Percentiles rank a stretch among this genome's conserved stretches.
Evolutionary conservation across 2,797 vertebrate genomes (phyloP).

Genomic region (Natrix natrix): DNA sequence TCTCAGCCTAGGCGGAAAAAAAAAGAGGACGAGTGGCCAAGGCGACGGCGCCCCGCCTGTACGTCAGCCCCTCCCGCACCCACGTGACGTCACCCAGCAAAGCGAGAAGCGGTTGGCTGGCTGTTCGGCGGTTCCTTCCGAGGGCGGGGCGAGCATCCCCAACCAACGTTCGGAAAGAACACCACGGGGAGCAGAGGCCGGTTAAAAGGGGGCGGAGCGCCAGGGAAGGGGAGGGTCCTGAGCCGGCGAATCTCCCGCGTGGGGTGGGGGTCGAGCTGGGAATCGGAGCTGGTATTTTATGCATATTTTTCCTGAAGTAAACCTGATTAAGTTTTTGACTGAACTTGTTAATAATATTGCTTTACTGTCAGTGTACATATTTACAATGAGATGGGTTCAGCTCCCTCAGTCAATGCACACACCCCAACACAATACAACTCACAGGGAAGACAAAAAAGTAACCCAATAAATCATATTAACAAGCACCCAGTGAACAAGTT

Average conservation of each 20-base stretch:
- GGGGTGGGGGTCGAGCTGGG: neutral
- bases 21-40: constrained; percentile 27
- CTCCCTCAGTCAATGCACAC: no score
- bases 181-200: neutral
- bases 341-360: neutral
- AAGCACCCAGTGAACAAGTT: no score
- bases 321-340: neutral
- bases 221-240: neutral
- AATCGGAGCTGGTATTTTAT: neutral
- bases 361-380: no score
- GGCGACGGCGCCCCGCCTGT: constrained; percentile 26
- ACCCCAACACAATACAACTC: no score
- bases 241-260: no score
- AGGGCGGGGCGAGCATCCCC: no score
- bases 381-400: no score
- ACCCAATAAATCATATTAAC: no score
- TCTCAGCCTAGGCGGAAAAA: constrained; percentile 22
- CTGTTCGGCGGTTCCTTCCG: no score
- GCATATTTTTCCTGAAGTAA: neutral
- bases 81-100: constrained; percentile 1
- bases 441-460: no score
- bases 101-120: neutral
- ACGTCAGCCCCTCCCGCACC: neutral
- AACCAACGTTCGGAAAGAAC: neutral
- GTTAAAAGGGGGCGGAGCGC: constrained; percentile 12